Evolutionary conservation across 1,140 invertebrate species (phyloP).

Genomic region (Brachionus asplanchnoidis): DNA sequence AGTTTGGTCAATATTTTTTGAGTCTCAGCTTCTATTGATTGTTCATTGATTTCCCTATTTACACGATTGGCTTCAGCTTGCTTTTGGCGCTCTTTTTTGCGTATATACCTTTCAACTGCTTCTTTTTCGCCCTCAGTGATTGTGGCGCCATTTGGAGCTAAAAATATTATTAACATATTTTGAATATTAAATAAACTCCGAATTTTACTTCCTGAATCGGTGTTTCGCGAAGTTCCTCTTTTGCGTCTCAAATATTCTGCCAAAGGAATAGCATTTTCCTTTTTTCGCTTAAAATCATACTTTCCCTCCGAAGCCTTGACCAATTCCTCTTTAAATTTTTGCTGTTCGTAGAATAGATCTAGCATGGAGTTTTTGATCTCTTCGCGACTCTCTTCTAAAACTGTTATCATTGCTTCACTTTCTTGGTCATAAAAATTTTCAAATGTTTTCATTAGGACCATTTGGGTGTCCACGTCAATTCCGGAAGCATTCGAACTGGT

Average conservation of each 20-base stretch:
- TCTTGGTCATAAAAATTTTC: slow-evolving; percentile 36
- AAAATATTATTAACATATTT: not conserved
- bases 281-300: slow-evolving; percentile 25
- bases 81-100: slow-evolving; percentile 29
- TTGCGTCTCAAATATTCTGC: slow-evolving; percentile 21
- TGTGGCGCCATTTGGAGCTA: slow-evolving; percentile 17
- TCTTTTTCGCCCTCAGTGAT: not conserved
- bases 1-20: slow-evolving; percentile 24
- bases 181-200: not conserved
- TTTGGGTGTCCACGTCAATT: not conserved
- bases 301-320: slow-evolving; percentile 19
- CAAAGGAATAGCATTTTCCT: slow-evolving; percentile 30
- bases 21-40: slow-evolving; percentile 1
- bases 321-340: slow-evolving; percentile 29
- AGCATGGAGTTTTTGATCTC: slow-evolving; percentile 40
- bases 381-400: slow-evolving; percentile 27
- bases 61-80: slow-evolving; percentile 10
- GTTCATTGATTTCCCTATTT: not conserved
- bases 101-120: slow-evolving; percentile 23
- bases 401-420: slow-evolving; percentile 29
- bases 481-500: not conserved
- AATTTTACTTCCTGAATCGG: not conserved
- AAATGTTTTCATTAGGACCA: slow-evolving; percentile 8
- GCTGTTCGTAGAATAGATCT: slow-evolving; percentile 21
- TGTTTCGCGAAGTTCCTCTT: not conserved